Evolutionary conservation across 2,113 vertebrate species (phyloP).

Genomic region (Chinchilla lanigera): DNA sequence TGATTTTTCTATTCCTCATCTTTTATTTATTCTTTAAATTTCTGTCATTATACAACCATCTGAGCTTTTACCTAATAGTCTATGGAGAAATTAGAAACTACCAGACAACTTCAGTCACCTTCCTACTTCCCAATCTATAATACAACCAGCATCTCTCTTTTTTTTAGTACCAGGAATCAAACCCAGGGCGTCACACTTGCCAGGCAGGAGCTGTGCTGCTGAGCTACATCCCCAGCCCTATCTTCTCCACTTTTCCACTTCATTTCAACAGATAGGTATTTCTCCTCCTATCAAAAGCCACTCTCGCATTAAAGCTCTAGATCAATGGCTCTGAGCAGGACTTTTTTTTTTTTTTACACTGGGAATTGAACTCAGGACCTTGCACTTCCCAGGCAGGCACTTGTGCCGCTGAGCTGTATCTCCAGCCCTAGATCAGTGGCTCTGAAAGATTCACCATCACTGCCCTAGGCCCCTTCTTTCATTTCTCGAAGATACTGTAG

Average conservation of each 20-base stretch:
- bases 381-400: no score
- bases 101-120: not conserved
- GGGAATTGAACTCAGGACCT: no score
- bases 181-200: no score
- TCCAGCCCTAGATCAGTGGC: not conserved
- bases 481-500: constrained; percentile 16
- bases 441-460: not conserved
- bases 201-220: no score
- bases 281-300: constrained; percentile 28
- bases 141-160: not conserved
- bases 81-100: constrained; percentile 27
- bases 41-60: not conserved
- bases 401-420: no score
- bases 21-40: constrained; percentile 27
- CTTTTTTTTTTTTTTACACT: no score
- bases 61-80: not conserved
- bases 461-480: not conserved
- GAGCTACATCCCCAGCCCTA: no score
- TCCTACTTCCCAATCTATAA: constrained; percentile 20
- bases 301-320: not conserved
- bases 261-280: constrained; percentile 21
- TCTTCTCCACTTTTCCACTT: constrained; percentile 12
- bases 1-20: not conserved
- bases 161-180: no score
- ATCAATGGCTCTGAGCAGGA: not conserved